A percentile compares a stretch with the other conserved stretches of the same genome.
Evolutionary conservation across 2,888 invertebrate genomes (phyloP).

Genomic region (Lydus trimaculatus): DNA sequence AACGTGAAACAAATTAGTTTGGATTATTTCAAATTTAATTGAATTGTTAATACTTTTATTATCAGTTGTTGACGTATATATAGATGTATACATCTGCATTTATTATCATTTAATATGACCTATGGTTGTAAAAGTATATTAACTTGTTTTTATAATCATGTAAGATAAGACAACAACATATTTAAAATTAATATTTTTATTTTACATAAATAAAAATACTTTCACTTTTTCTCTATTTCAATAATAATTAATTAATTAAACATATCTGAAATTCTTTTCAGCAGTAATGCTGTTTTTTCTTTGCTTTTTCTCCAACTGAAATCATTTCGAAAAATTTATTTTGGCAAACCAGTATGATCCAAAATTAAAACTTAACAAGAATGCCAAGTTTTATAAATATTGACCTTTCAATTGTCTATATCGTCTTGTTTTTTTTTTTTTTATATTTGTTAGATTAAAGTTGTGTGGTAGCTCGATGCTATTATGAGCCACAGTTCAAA

Average conservation of each 20-base stretch:
- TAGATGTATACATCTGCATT: neutral
- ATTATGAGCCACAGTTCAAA: neutral
- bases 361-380: neutral
- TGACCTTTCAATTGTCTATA: neutral
- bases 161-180: neutral
- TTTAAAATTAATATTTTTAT: neutral
- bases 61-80: neutral
- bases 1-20: neutral
- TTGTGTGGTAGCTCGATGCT: too few relatives aligned
- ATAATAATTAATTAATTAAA: neutral
- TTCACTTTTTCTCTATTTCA: neutral
- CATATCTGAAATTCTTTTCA: too few relatives aligned
- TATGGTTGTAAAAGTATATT: neutral
- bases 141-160: neutral
- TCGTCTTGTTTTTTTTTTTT: neutral
- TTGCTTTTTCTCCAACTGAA: neutral
- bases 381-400: constrained; percentile 6
- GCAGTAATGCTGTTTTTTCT: neutral
- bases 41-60: neutral
- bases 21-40: too few relatives aligned
- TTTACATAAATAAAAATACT: neutral
- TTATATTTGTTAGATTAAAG: neutral
- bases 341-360: neutral
- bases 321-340: neutral
- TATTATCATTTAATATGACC: neutral